Conservation (phyloP, 2,888 invertebrate species). For the Limnephilus rhombicus region DNA sequence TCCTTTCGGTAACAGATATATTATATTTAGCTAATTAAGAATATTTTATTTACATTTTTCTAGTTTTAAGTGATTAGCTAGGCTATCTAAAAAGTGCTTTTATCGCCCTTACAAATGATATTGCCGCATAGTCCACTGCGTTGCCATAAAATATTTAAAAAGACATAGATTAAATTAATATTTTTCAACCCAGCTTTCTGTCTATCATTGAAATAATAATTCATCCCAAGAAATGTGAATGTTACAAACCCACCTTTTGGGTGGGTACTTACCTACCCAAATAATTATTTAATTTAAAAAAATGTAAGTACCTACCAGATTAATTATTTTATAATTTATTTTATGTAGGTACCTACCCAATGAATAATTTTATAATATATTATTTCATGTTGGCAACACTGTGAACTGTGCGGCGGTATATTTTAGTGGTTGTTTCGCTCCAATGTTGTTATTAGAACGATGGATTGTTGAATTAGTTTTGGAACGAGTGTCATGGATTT, state of each 20-base stretch:
- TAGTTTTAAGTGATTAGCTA: conserved; percentile 33
- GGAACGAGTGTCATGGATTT: conserved; percentile 4
- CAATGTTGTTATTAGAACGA: conserved; percentile 34
- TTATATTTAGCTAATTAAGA: not conserved
- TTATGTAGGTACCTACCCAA: not conserved
- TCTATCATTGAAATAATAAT: no score
- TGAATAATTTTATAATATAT: not conserved
- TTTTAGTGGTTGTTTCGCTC: conserved; percentile 37
- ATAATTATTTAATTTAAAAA: no score
- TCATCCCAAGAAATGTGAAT: no score
- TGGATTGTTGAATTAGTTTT: conserved; percentile 8
- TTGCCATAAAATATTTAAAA: conserved; percentile 6
- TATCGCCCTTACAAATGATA: conserved; percentile 30
- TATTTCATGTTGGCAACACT: not conserved
- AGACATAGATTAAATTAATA: not conserved
- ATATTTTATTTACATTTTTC: conserved; percentile 24
- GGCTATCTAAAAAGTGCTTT: conserved; percentile 48
- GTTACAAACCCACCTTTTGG: no score
- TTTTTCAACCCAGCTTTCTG: no score
- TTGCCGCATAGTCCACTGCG: not conserved
- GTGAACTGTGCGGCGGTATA: not conserved
- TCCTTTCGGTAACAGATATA: no score
- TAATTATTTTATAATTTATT: not conserved
- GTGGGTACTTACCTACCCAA: no score
- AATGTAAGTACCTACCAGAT: no score